Conservation (phyloP, 2,113 vertebrate species). For the Todiramphus saurophagus region DNA sequence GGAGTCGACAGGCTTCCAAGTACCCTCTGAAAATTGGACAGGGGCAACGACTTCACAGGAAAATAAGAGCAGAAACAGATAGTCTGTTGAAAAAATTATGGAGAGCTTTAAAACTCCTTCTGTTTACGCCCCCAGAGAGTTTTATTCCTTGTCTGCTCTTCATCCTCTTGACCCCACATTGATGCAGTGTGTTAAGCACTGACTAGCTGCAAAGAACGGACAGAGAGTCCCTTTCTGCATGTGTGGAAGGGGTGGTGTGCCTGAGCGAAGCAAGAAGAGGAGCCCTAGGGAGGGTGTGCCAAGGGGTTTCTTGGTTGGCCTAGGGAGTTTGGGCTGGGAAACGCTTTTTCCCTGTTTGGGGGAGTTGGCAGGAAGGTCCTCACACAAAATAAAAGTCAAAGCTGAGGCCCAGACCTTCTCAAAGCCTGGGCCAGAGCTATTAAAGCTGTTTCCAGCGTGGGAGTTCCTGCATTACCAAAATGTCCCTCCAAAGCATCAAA, state of each 20-base stretch:
- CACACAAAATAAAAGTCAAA: slow-evolving; percentile 9
- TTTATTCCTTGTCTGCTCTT: background rate
- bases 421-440: slow-evolving; percentile 5
- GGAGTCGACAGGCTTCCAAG: slow-evolving; percentile 4
- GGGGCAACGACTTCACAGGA: slow-evolving; percentile 23
- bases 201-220: background rate
- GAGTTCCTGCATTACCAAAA: slow-evolving; percentile 41
- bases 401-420: background rate
- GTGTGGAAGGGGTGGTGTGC: background rate
- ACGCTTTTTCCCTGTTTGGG: background rate
- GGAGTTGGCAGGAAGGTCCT: background rate
- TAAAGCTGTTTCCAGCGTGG: slow-evolving; percentile 26
- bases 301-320: background rate
- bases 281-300: background rate
- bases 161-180: background rate
- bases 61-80: slow-evolving; percentile 51
- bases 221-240: background rate
- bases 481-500: background rate
- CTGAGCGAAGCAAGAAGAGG: background rate
- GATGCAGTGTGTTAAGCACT: background rate
- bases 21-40: background rate
- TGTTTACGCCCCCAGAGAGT: background rate
- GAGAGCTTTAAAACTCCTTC: background rate
- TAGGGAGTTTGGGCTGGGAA: background rate
- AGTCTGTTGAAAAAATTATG: background rate